Evolutionary conservation across 1,140 invertebrate species (phyloP), one percentile per base, ranked within the genome.

Genomic region (Habropoda laboriosa): DNA sequence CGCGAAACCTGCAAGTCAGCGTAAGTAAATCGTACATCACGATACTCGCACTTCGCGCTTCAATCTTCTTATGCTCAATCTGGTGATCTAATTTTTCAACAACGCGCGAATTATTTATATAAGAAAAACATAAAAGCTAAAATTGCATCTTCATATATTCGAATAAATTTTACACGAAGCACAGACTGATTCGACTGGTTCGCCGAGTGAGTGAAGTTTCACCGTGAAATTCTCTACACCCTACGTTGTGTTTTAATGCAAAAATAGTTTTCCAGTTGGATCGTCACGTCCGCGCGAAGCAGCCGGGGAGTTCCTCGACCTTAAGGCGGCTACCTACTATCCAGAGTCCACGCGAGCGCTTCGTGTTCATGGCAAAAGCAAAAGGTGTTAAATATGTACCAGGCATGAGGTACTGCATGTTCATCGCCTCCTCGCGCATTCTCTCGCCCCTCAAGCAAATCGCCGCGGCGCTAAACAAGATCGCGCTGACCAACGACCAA

Each of bases 361-460:
- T 74, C 45, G 60, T 13, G 61, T 79, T 67, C 60, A 27, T 32
- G 61, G 68, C 79, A 47, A 60, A 85, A 90, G 89, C 89, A 89
- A 87, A 87, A 85, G 83, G 77, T 86, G 83, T 86, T 88, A 85
- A 89, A 82, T 89, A 87, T 94, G 94, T 96, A 98, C 97, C 97
- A 93, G 98, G 98, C 98, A 99, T 98, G 93, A 98, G 95, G 94
- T 99, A 98, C 95, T 98, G 97, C 96, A 98, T 97, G 95, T 98
- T 98, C 94, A 98, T 96, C 91, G 97, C 96, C 94, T 98, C 97
- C 93, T 99, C 97, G 92, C 96, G 95, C 93, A 98, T 97, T 92
- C 97, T 95, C 93, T 99, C 97, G 91, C 96, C 96, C 91, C 97
- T 95, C 92, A 98, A 95, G 94, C 97, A 98, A 93, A 98, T 96